Conservation (phyloP, 2,888 invertebrate genomes). For the Ophonus ardosiacus region DNA sequence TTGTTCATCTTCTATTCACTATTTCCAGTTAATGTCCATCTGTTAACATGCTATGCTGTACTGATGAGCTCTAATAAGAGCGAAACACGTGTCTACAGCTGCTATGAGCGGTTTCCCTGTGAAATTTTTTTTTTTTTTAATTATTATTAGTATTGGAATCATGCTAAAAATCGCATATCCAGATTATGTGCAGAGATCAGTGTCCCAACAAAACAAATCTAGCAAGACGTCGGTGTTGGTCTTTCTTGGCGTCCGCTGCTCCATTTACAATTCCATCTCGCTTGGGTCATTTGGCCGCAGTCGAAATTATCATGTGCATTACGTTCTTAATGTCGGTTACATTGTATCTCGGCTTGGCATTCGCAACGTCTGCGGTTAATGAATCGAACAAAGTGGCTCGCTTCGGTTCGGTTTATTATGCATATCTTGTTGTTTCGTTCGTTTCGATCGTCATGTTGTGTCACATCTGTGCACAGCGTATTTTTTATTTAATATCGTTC, state of each 20-base stretch:
- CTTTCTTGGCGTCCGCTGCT: neutral
- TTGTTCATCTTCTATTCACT: too few relatives aligned
- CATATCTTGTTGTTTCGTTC: neutral
- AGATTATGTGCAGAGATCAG: too few relatives aligned
- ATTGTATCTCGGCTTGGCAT: neutral
- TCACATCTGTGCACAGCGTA: neutral
- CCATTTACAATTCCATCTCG: neutral
- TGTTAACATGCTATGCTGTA: too few relatives aligned
- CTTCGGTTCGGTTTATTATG: neutral
- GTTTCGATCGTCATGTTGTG: neutral
- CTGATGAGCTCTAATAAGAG: too few relatives aligned
- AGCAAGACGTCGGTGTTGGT: neutral
- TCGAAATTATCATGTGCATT: slow-evolving; percentile 71
- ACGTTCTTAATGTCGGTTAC: slow-evolving; percentile 63
- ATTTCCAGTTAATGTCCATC: too few relatives aligned
- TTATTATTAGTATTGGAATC: too few relatives aligned
- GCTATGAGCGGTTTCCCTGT: too few relatives aligned
- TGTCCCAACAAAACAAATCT: neutral
- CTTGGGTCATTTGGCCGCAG: slow-evolving; percentile 68
- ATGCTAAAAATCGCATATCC: too few relatives aligned
- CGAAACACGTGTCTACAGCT: too few relatives aligned
- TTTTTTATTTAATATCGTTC: slow-evolving; percentile 67
- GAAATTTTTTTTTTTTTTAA: too few relatives aligned
- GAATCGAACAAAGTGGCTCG: neutral
- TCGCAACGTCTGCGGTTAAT: neutral